Percentiles rank a stretch among this genome's conserved stretches.
Conservation (phyloP, 2,797 vertebrate species). For the Sebastes itinus region DNA sequence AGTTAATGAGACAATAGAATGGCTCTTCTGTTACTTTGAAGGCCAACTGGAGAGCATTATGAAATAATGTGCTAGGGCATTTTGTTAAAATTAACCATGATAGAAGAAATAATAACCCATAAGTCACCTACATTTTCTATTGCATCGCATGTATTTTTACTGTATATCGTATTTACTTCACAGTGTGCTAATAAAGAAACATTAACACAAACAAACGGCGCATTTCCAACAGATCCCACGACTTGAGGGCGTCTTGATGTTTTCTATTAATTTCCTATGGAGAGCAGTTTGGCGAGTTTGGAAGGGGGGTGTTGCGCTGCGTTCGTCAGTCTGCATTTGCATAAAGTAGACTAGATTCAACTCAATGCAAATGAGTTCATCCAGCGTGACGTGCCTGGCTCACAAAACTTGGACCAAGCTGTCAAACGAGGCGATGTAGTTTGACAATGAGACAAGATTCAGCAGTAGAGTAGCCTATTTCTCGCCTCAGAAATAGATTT, state of each 20-base stretch:
- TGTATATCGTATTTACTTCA: neutral
- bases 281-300: neutral
- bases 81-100: too few relatives aligned
- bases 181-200: neutral
- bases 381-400: neutral
- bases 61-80: too few relatives aligned
- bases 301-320: neutral
- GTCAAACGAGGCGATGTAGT: neutral
- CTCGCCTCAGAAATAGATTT: too few relatives aligned
- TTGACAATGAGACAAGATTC: neutral
- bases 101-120: neutral
- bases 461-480: too few relatives aligned
- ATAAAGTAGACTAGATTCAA: neutral
- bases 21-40: neutral
- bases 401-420: neutral
- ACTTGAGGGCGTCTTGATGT: neutral
- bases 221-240: too few relatives aligned
- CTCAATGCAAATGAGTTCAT: neutral
- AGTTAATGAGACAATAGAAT: neutral
- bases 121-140: neutral
- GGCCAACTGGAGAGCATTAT: too few relatives aligned
- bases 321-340: neutral
- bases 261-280: neutral
- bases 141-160: neutral
- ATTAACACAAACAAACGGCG: neutral